These are phyloP conservation scores for Sebastes trivittatus DNA, from an alignment of 2,797 vertebrate genomes.

Conservation along the genomic window DNA sequence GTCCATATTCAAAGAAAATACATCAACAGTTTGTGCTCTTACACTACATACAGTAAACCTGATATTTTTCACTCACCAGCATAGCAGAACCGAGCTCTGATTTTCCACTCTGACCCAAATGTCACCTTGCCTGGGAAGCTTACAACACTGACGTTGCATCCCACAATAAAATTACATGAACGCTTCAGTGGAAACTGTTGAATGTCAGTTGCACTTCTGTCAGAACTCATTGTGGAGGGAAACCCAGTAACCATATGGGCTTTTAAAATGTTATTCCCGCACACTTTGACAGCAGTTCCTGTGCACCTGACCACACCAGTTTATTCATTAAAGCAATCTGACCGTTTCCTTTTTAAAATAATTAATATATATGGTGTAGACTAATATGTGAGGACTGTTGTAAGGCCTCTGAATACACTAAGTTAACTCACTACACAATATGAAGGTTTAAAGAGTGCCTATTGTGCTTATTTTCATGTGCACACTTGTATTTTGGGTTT, in stretches of 20 bases:
- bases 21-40: not conserved
- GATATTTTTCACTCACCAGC: not conserved
- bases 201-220: not conserved
- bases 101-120: not conserved
- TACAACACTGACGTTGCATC: not conserved
- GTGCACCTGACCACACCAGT: not conserved
- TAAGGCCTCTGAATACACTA: not conserved
- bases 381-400: too few relatives aligned
- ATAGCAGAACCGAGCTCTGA: not conserved
- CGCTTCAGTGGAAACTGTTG: not conserved
- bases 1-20: not conserved
- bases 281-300: not conserved
- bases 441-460: not conserved
- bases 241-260: not conserved
- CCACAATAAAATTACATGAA: not conserved
- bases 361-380: accelerated
- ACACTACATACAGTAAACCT: not conserved
- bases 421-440: not conserved
- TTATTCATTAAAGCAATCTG: not conserved
- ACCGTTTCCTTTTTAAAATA: not conserved
- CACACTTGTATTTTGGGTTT: too few relatives aligned
- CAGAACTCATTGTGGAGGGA: not conserved
- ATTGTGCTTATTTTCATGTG: too few relatives aligned
- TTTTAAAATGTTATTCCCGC: not conserved
- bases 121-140: not conserved